Base-by-base conservation (phyloP, 2,113 vertebrate species). In the Tinamus guttatus region DNA sequence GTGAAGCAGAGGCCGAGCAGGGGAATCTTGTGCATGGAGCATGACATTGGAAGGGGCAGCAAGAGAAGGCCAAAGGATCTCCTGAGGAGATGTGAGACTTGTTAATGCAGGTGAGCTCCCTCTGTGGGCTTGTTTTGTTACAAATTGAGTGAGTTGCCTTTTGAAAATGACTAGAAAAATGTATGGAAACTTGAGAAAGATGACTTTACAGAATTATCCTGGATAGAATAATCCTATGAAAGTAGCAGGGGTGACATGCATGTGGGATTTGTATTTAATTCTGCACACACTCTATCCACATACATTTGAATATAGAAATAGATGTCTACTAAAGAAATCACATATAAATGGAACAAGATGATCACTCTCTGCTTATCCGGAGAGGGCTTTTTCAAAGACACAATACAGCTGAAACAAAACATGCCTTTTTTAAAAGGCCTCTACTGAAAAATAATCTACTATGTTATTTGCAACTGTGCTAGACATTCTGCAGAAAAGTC, bases 271-370 rank as follows among this genome's bases (percentile, higher is more conserved):
- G 2, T 41, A 20, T 22, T 25, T 54, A 74, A 87, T 18, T 21
- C 12, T 67, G 19, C 24, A 58, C 65, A 59, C 28, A n/a, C n/a
- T 24, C 59, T 58, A 28, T 59, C 30, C 5, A 6, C 54, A 17
- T 9, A 70, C n/a, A 81, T 5, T 54, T 49, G 20, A 78, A 20
- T 32, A 45, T 6, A 64, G 70, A 86, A 93, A 0, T 11, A 76
- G 13, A 27, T 7, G 2, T 36, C 24, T 86, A 13, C n/a, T 60
- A 49, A 54, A 64, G 64, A 89, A 93, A 84, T 56, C 0, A 0
- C 0, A 7, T 56, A 16, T 38, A 88, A 93, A 3, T 45, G 80
- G 30, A 85, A 19, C 13, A 87, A 41, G 20, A 60, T 15, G 17
- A 62, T 64, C 70, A 9, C 11, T 83, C 32, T 36, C 56, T 67